These are phyloP conservation scores for Cottoperca gobio DNA, from an alignment of 2,797 vertebrate genomes.

Conservation along the genomic window DNA sequence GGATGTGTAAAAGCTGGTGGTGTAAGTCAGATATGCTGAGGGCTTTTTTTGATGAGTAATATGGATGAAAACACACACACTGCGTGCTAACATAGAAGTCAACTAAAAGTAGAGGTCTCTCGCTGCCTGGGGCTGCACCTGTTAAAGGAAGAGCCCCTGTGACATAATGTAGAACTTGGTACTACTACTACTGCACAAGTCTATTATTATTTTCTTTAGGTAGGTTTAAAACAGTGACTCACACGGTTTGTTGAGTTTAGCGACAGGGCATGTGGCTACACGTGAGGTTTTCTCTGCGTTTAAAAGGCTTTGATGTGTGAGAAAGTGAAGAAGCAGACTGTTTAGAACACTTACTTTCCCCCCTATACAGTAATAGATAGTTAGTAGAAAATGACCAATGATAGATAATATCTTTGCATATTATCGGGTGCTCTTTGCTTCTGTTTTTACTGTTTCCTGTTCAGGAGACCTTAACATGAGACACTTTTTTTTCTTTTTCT, in stretches of 20 bases:
- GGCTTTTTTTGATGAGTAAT: constrained; percentile 52
- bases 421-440: not conserved
- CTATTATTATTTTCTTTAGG: not conserved
- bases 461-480: not conserved
- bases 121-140: constrained; percentile 36
- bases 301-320: not conserved
- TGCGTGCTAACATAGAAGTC: not conserved
- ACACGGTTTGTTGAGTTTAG: not conserved
- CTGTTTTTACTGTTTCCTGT: not conserved
- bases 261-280: not conserved
- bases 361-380: not conserved
- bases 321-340: not conserved
- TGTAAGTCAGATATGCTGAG: constrained; percentile 23
- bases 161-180: constrained; percentile 8
- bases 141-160: constrained; percentile 8
- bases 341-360: not conserved
- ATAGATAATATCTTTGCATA: not conserved
- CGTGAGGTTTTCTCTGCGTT: constrained; percentile 10
- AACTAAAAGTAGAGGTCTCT: constrained; percentile 19
- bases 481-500: not conserved
- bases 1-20: constrained; percentile 34
- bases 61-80: not conserved
- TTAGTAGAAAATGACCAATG: not conserved
- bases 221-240: not conserved
- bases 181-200: not conserved